phyloP scores from a whole-genome alignment of 2,888 invertebrate genomes.

The Papilio protenor region DNA sequence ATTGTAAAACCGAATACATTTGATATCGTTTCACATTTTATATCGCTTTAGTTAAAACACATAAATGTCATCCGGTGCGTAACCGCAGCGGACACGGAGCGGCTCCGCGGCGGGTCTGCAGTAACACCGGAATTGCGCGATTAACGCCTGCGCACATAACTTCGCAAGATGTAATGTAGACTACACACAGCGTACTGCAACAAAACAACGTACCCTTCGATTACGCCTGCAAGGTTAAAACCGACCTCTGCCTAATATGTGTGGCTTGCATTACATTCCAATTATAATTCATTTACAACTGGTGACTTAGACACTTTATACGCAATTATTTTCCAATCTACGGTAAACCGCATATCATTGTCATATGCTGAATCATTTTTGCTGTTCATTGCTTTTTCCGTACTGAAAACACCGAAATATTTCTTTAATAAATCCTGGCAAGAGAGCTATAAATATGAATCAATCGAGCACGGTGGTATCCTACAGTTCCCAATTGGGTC shows the following conservation, averaged over 20 bases:
- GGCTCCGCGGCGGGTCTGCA: background rate
- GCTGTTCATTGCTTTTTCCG: background rate
- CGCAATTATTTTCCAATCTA: too few species aligned
- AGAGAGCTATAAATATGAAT: constrained; percentile 9
- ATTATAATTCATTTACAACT: too few species aligned
- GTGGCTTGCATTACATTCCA: too few species aligned
- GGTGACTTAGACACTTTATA: too few species aligned
- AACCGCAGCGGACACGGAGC: constrained; percentile 4
- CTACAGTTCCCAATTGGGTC: constrained; percentile 30
- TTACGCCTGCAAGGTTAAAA: too few species aligned
- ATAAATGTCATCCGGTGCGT: constrained; percentile 1
- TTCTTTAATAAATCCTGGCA: background rate
- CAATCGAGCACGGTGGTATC: background rate
- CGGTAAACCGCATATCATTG: too few species aligned
- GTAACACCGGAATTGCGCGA: constrained; percentile 27
- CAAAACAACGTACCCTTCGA: background rate
- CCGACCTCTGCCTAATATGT: too few species aligned
- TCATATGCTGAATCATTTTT: too few species aligned
- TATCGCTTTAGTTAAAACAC: background rate
- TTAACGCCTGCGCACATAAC: background rate
- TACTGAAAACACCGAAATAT: background rate
- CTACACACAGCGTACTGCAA: background rate
- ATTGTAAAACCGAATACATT: background rate
- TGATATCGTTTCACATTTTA: constrained; percentile 10
- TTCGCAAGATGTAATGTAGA: too few species aligned